Conservation (phyloP, 2,888 invertebrate species). For the Iselma pallidipennis region DNA sequence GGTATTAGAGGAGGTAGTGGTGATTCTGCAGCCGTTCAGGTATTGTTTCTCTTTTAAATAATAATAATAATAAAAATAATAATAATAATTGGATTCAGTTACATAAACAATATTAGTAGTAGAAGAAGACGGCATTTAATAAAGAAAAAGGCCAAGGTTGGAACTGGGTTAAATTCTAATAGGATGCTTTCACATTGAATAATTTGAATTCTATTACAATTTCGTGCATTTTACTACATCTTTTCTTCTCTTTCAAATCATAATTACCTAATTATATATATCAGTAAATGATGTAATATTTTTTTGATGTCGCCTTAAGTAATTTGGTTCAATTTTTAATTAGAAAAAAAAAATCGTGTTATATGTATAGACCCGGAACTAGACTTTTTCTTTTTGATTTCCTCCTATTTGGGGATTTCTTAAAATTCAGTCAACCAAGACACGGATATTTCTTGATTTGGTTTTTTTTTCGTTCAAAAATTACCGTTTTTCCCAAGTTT, state of each 20-base stretch:
- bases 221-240: not conserved
- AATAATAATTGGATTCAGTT: not conserved
- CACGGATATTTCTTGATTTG: too few relatives aligned
- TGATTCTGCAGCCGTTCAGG: slow-evolving; percentile 25
- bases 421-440: too few relatives aligned
- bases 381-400: not conserved
- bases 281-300: not conserved
- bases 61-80: not conserved
- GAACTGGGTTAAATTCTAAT: slow-evolving; percentile 22
- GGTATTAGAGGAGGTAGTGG: not conserved
- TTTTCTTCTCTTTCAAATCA: not conserved
- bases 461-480: too few relatives aligned
- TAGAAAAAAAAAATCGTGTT: not conserved
- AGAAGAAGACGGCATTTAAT: slow-evolving; percentile 7
- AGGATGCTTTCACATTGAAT: slow-evolving; percentile 21
- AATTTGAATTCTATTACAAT: slow-evolving; percentile 1
- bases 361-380: not conserved
- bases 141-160: slow-evolving; percentile 27
- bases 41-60: slow-evolving; percentile 11
- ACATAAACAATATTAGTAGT: not conserved
- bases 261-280: not conserved
- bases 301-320: not conserved
- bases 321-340: too few relatives aligned
- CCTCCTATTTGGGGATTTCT: too few relatives aligned
- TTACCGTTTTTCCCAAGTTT: too few relatives aligned